A percentile compares a stretch with the other conserved stretches of the same genome.
These are phyloP conservation scores for Sarcophaga caerulescens DNA, from an alignment of 2,888 invertebrate genomes.

Conservation along the genomic window DNA sequence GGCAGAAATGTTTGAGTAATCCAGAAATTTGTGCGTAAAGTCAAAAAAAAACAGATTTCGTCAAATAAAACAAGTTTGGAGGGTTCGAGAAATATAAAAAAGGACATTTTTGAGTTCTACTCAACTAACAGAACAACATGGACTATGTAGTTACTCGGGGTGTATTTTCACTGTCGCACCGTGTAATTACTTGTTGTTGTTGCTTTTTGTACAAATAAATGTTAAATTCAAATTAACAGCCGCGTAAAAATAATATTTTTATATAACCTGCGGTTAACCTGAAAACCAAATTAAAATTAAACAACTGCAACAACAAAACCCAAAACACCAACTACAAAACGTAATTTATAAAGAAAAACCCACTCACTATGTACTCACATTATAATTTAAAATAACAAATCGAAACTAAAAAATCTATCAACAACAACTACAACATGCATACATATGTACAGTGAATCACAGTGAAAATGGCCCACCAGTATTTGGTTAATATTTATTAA, in stretches of 20 bases:
- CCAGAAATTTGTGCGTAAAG: too few species aligned
- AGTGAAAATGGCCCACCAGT: too few species aligned
- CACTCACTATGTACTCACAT: constrained; percentile 36
- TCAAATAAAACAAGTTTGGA: too few species aligned
- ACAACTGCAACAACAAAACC: neutral
- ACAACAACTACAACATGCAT: constrained; percentile 3
- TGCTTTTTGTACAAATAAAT: neutral
- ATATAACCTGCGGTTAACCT: constrained; percentile 53
- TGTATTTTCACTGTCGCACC: too few species aligned
- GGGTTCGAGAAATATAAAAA: too few species aligned
- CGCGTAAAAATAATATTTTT: neutral
- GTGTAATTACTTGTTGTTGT: too few species aligned
- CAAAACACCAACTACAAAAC: constrained; percentile 37
- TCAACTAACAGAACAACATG: too few species aligned
- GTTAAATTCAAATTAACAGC: constrained; percentile 5
- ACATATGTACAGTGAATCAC: too few species aligned
- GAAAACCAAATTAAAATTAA: constrained; percentile 26
- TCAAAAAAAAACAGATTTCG: too few species aligned
- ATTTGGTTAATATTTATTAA: too few species aligned
- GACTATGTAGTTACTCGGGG: rapidly evolving
- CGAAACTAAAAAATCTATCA: constrained; percentile 51
- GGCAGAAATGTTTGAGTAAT: too few species aligned
- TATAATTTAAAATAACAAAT: constrained; percentile 48
- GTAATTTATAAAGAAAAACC: constrained; percentile 30
- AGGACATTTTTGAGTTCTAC: too few species aligned